phyloP scores from a whole-genome alignment of 2,888 invertebrate genomes.

The Julus scanicus region DNA sequence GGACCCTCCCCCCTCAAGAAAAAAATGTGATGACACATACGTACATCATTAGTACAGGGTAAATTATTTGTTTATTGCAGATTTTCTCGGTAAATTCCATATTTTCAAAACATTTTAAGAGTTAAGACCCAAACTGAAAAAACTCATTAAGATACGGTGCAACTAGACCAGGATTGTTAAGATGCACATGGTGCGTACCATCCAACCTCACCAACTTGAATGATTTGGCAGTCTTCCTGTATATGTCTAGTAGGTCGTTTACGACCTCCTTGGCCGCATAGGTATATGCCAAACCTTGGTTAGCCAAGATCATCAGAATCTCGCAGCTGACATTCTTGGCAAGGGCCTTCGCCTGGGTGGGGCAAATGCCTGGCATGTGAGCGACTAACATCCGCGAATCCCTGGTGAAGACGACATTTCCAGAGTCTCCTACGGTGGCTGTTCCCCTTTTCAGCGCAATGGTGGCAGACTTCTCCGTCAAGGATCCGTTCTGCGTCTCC shows the following conservation, averaged over 20 bases:
- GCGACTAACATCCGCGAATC: slow-evolving; percentile 59
- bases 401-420: slow-evolving; percentile 59
- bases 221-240: slow-evolving; percentile 44
- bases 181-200: slow-evolving; percentile 57
- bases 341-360: slow-evolving; percentile 57
- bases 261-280: not conserved
- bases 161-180: slow-evolving; percentile 62
- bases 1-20: no score
- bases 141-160: slow-evolving; percentile 61
- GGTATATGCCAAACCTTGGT: not conserved
- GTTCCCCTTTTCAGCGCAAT: slow-evolving; percentile 59
- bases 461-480: slow-evolving; percentile 59
- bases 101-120: no score
- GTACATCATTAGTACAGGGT: no score
- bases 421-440: slow-evolving; percentile 55
- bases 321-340: slow-evolving; percentile 57
- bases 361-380: slow-evolving; percentile 57
- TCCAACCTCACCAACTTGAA: slow-evolving; percentile 54
- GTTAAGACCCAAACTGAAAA: slow-evolving; percentile 41
- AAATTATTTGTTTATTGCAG: no score
- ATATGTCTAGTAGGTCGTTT: slow-evolving; percentile 52
- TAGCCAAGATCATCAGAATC: not conserved
- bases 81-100: no score
- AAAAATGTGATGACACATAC: no score
- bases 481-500: slow-evolving; percentile 68